phyloP scores from a whole-genome alignment of 1,140 invertebrate genomes.

The Lepidurus packardi region DNA sequence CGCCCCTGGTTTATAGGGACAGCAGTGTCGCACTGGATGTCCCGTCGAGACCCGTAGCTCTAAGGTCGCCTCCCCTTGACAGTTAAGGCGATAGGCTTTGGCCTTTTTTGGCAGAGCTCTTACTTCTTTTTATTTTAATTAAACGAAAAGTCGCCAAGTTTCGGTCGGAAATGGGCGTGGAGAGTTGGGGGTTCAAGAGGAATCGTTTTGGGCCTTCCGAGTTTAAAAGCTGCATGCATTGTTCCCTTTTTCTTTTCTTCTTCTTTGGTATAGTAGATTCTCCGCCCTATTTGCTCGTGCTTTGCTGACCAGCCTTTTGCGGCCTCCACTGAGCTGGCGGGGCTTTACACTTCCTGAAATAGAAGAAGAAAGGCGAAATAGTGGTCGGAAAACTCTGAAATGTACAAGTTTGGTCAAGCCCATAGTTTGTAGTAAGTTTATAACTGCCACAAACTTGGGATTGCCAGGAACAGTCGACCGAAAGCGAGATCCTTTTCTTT shows the following conservation, averaged over 20 bases:
- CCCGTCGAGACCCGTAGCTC: conserved; percentile 8
- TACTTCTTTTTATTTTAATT: conserved; percentile 22
- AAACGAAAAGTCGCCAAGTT: not conserved
- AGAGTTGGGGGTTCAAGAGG: not conserved
- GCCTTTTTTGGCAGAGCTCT: not conserved
- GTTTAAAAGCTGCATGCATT: not conserved
- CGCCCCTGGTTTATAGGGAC: not conserved
- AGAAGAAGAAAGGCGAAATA: no score
- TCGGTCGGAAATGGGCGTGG: conserved; percentile 1
- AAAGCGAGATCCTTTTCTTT: not conserved
- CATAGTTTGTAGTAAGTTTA: conserved; percentile 10
- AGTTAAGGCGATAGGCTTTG: conserved; percentile 4
- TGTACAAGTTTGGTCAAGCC: conserved; percentile 8
- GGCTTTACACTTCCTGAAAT: no score
- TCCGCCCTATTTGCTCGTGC: not conserved
- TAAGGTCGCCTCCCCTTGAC: not conserved
- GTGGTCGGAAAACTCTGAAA: not conserved
- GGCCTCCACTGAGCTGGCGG: no score
- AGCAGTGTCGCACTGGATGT: conserved; percentile 3
- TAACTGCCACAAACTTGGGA: not conserved
- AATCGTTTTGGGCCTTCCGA: not conserved
- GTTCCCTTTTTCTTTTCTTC: not conserved
- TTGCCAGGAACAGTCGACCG: conserved; percentile 7
- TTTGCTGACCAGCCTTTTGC: not conserved
- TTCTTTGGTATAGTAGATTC: not conserved